Evolutionary conservation across 2,888 invertebrate species (phyloP).

Genomic region (Caenorhabditis afra): DNA sequence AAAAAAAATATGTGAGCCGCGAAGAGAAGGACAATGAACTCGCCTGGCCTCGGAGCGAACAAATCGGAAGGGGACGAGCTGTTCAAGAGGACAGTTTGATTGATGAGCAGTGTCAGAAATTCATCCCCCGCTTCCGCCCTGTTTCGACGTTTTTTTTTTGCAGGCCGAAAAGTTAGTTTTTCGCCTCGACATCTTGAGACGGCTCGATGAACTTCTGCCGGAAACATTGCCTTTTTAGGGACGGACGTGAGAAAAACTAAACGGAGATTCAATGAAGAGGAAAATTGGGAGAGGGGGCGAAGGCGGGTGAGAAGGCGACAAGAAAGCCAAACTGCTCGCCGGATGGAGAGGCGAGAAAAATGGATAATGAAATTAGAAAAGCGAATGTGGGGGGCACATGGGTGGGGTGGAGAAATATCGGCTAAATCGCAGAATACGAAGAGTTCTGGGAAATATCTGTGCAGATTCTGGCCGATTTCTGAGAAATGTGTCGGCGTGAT

Average conservation of each 20-base stretch:
- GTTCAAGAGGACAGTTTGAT: conserved; percentile 29
- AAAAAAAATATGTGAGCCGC: background rate
- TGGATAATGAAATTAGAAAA: conserved; percentile 52
- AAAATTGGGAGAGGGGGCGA: conserved; percentile 35
- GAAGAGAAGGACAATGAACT: too few species aligned
- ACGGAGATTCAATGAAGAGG: conserved; percentile 47
- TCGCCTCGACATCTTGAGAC: conserved; percentile 35
- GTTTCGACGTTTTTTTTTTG: too few species aligned
- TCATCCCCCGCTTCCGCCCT: conserved; percentile 3
- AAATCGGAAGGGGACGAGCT: background rate
- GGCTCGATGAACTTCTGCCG: conserved; percentile 49
- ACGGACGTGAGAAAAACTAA: conserved; percentile 4
- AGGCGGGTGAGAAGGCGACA: too few species aligned
- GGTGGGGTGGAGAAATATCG: background rate
- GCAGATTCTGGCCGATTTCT: too few species aligned
- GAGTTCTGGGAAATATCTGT: too few species aligned
- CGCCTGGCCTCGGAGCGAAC: too few species aligned
- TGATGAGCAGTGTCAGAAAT: conserved; percentile 41
- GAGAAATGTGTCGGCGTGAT: too few species aligned
- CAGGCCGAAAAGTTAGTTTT: background rate
- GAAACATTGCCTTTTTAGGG: too few species aligned
- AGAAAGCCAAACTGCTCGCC: background rate
- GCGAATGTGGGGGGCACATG: conserved; percentile 3
- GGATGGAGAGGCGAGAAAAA: conserved; percentile 37
- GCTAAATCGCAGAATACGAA: too few species aligned